Conservation (phyloP, 2,113 vertebrate species). For the Hemiscyllium ocellatum region DNA sequence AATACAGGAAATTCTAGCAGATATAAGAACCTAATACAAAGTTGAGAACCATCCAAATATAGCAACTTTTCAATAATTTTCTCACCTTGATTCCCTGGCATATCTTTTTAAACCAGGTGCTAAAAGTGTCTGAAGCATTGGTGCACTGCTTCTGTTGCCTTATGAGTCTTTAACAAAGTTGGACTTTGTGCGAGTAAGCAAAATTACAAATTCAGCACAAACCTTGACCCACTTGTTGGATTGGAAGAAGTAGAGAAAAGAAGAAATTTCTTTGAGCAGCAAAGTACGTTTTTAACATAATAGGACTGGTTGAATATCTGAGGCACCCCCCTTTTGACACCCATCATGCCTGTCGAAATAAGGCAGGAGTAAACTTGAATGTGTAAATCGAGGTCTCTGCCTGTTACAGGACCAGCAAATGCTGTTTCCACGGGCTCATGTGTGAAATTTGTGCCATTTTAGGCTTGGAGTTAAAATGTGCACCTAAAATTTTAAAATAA, state of each 20-base stretch:
- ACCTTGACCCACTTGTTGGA: neutral
- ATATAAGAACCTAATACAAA: neutral
- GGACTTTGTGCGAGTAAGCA: neutral
- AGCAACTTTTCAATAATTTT: neutral
- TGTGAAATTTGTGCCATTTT: neutral
- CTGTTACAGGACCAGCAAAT: neutral
- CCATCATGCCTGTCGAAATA: neutral
- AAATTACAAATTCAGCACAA: neutral
- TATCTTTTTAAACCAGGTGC: neutral
- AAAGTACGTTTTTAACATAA: neutral
- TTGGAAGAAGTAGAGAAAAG: neutral
- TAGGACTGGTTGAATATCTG: neutral
- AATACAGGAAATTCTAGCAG: neutral
- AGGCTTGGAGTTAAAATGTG: neutral
- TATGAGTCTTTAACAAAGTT: neutral
- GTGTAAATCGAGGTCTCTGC: neutral
- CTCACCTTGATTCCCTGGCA: neutral
- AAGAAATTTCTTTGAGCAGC: neutral
- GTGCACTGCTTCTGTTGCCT: neutral
- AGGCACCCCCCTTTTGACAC: neutral
- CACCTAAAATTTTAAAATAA: neutral
- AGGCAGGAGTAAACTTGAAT: neutral
- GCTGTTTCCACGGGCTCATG: neutral
- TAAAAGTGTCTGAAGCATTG: neutral
- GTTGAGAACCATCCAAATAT: neutral